phyloP scores from a whole-genome alignment of 2,797 vertebrate species.

The Hoplostethus atlanticus region DNA sequence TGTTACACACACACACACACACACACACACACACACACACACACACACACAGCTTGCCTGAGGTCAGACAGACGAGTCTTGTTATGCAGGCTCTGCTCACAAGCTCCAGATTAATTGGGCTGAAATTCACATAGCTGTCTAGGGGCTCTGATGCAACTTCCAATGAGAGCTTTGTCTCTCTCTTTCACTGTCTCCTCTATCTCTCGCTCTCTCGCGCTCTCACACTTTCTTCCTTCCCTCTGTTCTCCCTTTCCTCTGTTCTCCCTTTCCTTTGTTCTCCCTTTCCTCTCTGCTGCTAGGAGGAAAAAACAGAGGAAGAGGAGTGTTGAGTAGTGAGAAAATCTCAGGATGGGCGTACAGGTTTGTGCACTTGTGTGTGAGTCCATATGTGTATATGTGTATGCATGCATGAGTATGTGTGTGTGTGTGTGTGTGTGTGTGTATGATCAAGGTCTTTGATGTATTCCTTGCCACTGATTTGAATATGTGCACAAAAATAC shows the following conservation, averaged over 20 bases:
- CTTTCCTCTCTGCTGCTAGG: constrained; percentile 33
- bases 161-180: constrained; percentile 46
- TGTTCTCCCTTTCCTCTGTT: neutral
- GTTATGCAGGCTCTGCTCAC: constrained; percentile 71
- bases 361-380: constrained; percentile 4
- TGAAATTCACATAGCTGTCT: constrained; percentile 75
- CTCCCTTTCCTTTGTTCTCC: constrained; percentile 4
- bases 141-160: constrained; percentile 73
- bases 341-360: constrained; percentile 38
- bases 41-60: constrained; percentile 55
- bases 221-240: constrained; percentile 4
- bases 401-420: neutral
- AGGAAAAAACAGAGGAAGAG: constrained; percentile 52
- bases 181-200: neutral
- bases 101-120: constrained; percentile 79
- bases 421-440: constrained; percentile 3
- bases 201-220: constrained; percentile 10
- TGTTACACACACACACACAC: constrained; percentile 24
- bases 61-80: constrained; percentile 71
- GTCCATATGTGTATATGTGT: constrained; percentile 12
- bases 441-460: constrained; percentile 18
- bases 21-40: constrained; percentile 37
- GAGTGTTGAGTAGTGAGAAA: constrained; percentile 39
- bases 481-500: no score
- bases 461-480: constrained; percentile 26